phyloP scores from a whole-genome alignment of 2,888 invertebrate genomes.

The Campoletis raptor region DNA sequence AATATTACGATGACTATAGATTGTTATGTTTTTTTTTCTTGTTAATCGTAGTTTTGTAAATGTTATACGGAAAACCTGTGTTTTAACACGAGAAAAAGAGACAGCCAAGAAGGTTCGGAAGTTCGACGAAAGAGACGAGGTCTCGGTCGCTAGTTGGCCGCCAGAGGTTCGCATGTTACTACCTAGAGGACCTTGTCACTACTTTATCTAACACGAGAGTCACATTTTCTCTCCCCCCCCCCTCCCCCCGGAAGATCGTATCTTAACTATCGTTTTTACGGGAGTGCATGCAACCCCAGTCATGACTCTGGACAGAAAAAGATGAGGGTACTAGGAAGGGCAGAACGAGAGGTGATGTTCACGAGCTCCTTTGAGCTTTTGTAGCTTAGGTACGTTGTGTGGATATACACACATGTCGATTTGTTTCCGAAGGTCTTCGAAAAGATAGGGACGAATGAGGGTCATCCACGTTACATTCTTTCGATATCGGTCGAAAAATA shows the following conservation, averaged over 20 bases:
- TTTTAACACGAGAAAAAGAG: conserved; percentile 20
- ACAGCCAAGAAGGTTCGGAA: conserved; percentile 6
- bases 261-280: conserved; percentile 78
- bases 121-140: conserved; percentile 67
- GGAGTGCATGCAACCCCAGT: conserved; percentile 76
- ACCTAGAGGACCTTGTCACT: conserved; percentile 77
- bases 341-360: conserved; percentile 10
- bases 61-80: background rate
- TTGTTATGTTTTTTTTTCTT: background rate
- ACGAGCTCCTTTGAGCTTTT: conserved; percentile 62
- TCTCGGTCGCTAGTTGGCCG: conserved; percentile 71
- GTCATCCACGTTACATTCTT: conserved; percentile 3
- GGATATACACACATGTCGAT: conserved; percentile 8
- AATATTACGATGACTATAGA: background rate
- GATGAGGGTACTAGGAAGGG: background rate
- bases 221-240: conserved; percentile 43
- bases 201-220: conserved; percentile 69
- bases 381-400: background rate
- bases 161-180: conserved; percentile 57
- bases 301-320: conserved; percentile 22
- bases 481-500: background rate
- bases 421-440: background rate
- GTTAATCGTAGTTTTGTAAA: background rate
- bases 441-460: conserved; percentile 9
- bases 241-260: conserved; percentile 72